A percentile compares a stretch with the other conserved stretches of the same genome.
Conservation (phyloP, 2,888 invertebrate species). For the Metalampra italica region DNA sequence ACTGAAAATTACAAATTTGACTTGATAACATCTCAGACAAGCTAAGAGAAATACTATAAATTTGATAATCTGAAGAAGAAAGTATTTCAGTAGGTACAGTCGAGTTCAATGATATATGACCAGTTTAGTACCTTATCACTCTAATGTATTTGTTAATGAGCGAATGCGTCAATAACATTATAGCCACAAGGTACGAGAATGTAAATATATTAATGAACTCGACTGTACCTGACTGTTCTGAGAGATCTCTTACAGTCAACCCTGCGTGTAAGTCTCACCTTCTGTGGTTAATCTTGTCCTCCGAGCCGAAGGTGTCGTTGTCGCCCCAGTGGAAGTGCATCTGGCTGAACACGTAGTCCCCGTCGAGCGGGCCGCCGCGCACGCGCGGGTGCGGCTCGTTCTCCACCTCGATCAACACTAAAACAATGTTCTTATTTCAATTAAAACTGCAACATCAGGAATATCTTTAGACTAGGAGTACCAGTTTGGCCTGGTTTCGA, state of each 20-base stretch:
- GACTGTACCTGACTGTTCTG: too few species aligned
- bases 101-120: too few species aligned
- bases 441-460: neutral
- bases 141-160: too few species aligned
- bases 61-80: too few species aligned
- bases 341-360: conserved; percentile 83
- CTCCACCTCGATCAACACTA: conserved; percentile 81
- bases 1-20: conserved; percentile 51
- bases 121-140: too few species aligned
- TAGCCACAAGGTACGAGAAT: too few species aligned
- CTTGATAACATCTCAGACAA: conserved; percentile 6
- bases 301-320: conserved; percentile 87
- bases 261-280: conserved; percentile 47
- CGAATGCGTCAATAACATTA: too few species aligned
- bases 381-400: conserved; percentile 76
- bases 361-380: conserved; percentile 82
- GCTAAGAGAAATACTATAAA: neutral
- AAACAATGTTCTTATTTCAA: conserved; percentile 7
- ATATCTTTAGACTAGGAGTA: too few species aligned
- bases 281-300: conserved; percentile 84
- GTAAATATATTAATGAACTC: too few species aligned
- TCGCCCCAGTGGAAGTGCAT: conserved; percentile 92
- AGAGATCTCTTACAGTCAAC: too few species aligned
- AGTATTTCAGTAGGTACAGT: too few species aligned
- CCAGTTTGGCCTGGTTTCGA: too few species aligned